These are phyloP conservation scores for Hystrix cristata DNA, from an alignment of 2,113 vertebrate genomes.

Conservation along the genomic window DNA sequence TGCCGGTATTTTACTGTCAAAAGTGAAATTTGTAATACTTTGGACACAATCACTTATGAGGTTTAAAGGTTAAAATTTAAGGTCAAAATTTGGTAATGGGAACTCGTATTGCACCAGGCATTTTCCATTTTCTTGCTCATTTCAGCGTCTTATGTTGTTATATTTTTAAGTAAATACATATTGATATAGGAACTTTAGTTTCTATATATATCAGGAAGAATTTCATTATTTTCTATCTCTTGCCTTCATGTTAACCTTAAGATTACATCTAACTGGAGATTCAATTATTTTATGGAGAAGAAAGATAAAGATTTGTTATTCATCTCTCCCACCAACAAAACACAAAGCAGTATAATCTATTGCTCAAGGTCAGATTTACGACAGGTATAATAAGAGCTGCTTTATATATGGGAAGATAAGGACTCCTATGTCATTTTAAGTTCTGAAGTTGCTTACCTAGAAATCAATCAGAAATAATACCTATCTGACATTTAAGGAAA, in stretches of 20 bases:
- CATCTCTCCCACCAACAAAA: not conserved
- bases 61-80: not conserved
- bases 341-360: not conserved
- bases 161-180: slow-evolving; percentile 29
- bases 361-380: not conserved
- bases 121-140: not conserved
- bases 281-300: slow-evolving; percentile 49
- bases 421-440: not conserved
- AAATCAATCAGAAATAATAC: slow-evolving; percentile 43
- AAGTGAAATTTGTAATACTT: not conserved
- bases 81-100: not conserved
- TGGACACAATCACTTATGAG: not conserved
- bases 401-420: not conserved
- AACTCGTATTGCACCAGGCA: not conserved
- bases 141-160: not conserved
- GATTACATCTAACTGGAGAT: slow-evolving; percentile 29
- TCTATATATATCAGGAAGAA: not conserved
- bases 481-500: not conserved
- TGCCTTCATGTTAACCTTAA: not conserved
- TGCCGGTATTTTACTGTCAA: not conserved
- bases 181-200: not conserved
- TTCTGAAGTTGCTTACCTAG: not conserved
- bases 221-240: slow-evolving; percentile 21
- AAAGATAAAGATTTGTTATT: slow-evolving; percentile 33
- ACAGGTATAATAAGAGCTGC: not conserved